Conservation (phyloP, 2,113 vertebrate species). For the Phoxinus phoxinus region DNA sequence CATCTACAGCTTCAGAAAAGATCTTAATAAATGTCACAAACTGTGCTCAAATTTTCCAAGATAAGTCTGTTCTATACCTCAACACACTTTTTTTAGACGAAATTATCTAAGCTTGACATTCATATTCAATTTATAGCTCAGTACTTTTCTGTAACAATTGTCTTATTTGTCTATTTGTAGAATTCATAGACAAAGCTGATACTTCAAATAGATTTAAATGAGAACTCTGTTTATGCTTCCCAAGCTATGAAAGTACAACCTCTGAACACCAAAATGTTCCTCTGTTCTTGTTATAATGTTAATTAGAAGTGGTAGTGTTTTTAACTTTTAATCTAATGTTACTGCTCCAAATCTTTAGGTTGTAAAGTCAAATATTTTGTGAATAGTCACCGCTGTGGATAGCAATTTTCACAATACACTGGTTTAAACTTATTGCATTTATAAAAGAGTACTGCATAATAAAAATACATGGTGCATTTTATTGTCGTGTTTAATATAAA, state of each 20-base stretch:
- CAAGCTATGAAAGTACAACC: neutral
- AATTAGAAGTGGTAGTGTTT: too few species aligned
- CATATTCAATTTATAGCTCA: neutral
- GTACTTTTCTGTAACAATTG: neutral
- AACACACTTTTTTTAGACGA: neutral
- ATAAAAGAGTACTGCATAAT: too few species aligned
- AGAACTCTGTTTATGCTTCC: neutral
- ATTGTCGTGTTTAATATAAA: neutral
- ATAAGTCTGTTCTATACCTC: neutral
- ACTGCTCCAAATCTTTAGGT: neutral
- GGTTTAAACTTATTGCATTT: too few species aligned
- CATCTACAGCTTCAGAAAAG: neutral
- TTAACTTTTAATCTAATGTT: neutral
- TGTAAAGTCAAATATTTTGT: neutral
- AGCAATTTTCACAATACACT: too few species aligned
- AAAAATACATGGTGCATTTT: neutral
- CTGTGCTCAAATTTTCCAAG: neutral
- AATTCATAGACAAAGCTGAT: neutral
- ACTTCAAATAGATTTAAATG: neutral
- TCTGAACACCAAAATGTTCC: neutral
- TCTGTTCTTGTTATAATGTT: too few species aligned
- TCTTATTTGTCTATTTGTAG: neutral
- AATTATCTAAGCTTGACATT: neutral
- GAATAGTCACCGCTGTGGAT: too few species aligned
- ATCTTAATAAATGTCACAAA: neutral